These are phyloP conservation scores for Butorides virescens DNA, from an alignment of 2,113 vertebrate species.

Conservation along the genomic window DNA sequence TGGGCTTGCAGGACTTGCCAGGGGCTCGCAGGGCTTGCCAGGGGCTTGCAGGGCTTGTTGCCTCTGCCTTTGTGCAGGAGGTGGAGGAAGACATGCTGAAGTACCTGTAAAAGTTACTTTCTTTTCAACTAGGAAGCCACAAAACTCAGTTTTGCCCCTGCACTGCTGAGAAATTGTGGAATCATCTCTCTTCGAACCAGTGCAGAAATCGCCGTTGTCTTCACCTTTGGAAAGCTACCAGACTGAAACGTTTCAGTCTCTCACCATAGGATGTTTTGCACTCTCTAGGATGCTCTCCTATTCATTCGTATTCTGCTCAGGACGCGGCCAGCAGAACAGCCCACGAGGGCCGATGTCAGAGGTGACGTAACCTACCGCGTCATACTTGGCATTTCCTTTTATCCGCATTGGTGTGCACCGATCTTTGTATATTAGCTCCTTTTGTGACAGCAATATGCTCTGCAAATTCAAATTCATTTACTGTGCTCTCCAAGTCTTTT, in stretches of 20 bases:
- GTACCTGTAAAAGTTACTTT: not conserved
- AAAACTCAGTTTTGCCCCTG: not conserved
- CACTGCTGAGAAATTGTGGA: not conserved
- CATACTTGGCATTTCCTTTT: not conserved
- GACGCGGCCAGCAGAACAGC: not conserved
- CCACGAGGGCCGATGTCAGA: not conserved
- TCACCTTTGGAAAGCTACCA: not conserved
- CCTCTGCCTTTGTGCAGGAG: not conserved
- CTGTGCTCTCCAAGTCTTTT: not conserved
- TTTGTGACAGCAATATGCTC: not conserved
- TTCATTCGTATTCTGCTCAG: not conserved
- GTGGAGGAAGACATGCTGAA: not conserved
- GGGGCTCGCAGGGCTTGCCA: not conserved
- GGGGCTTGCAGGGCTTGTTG: not conserved
- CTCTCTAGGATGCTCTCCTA: not conserved
- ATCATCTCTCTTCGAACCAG: not conserved
- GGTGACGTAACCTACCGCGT: not conserved
- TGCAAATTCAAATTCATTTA: not conserved
- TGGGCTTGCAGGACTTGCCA: not conserved
- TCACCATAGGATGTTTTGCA: fast-evolving
- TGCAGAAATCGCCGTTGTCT: not conserved
- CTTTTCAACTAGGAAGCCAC: not conserved
- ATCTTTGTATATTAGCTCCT: not conserved
- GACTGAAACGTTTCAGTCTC: not conserved
- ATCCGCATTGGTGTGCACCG: fast-evolving